Conservation (phyloP, 2,113 vertebrate genomes). For the Steatornis caripensis region DNA sequence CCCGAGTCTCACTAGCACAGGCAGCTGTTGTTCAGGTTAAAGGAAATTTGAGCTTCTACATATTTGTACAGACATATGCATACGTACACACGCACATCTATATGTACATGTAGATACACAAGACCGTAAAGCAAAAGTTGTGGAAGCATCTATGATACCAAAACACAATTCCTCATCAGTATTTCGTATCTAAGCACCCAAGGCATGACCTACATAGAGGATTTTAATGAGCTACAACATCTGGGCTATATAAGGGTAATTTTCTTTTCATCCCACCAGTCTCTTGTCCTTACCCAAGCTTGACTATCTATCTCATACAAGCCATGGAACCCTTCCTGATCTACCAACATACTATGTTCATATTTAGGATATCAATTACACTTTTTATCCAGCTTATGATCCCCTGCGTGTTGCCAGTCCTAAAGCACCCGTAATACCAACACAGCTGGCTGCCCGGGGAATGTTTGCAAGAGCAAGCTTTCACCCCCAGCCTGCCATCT, state of each 20-base stretch:
- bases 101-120: neutral
- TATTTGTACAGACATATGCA: neutral
- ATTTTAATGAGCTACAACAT: neutral
- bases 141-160: neutral
- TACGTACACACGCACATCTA: neutral
- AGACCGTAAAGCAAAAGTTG: neutral
- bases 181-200: neutral
- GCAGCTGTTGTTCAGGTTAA: neutral
- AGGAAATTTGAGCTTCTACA: neutral
- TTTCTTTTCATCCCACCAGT: neutral
- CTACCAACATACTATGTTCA: neutral
- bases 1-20: neutral
- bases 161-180: neutral
- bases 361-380: neutral
- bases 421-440: neutral
- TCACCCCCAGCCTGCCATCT: neutral
- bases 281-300: neutral
- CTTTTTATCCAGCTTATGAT: neutral
- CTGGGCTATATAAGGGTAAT: no score
- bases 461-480: neutral
- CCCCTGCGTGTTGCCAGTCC: neutral
- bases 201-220: neutral
- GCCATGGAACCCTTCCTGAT: neutral
- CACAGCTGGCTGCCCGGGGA: neutral
- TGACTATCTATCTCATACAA: neutral